These are phyloP conservation scores for Anthoptus insignis DNA, from an alignment of 2,888 invertebrate genomes.

Conservation along the genomic window DNA sequence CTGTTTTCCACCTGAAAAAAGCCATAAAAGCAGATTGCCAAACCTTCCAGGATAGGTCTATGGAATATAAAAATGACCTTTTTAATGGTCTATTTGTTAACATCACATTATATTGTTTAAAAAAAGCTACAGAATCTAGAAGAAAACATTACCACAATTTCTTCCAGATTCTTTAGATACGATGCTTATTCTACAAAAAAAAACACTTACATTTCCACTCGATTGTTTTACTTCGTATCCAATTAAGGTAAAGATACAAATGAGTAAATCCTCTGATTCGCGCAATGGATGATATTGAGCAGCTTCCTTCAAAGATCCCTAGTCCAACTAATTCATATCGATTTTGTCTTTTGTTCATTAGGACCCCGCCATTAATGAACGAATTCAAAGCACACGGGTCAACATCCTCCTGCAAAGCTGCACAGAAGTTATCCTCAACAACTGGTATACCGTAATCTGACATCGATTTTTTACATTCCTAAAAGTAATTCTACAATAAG, in stretches of 20 bases:
- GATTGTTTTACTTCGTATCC: not conserved
- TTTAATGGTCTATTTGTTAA: too few relatives aligned
- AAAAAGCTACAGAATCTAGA: too few relatives aligned
- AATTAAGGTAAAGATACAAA: not conserved
- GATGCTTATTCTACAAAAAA: too few relatives aligned
- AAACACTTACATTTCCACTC: too few relatives aligned
- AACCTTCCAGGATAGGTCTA: too few relatives aligned
- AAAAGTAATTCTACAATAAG: too few relatives aligned
- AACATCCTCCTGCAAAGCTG: not conserved
- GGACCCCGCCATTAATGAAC: not conserved
- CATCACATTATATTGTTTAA: too few relatives aligned
- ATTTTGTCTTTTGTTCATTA: not conserved
- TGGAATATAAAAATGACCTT: too few relatives aligned
- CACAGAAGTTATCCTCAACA: not conserved
- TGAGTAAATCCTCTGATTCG: not conserved
- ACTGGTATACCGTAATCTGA: not conserved
- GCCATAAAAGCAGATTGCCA: too few relatives aligned
- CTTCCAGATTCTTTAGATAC: too few relatives aligned
- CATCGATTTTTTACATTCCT: not conserved
- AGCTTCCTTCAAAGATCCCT: not conserved
- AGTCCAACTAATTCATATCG: not conserved
- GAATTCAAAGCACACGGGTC: not conserved
- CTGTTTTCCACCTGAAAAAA: not conserved
- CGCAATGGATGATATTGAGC: not conserved
- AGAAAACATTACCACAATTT: too few relatives aligned